A percentile compares a stretch with the other conserved stretches of the same genome.
Evolutionary conservation across 1,140 invertebrate species (phyloP).

Genomic region (Paralvinella palmiformis): DNA sequence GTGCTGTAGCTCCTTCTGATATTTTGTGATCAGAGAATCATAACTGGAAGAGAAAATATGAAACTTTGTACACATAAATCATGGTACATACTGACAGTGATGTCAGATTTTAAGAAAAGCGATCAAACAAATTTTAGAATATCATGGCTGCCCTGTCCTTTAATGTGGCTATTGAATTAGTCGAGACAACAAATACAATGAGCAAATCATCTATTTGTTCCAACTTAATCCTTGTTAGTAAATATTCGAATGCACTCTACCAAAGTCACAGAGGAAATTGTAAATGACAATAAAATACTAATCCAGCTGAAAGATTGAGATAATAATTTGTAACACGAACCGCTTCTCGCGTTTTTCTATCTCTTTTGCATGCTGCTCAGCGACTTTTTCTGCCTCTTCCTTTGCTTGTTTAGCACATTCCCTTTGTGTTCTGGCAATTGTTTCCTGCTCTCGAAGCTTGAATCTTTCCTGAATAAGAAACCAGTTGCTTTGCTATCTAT

Average conservation of each 20-base stretch:
- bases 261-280: background rate
- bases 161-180: background rate
- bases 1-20: too few species aligned
- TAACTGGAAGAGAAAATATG: too few species aligned
- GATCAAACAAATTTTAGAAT: too few species aligned
- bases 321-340: constrained; percentile 19
- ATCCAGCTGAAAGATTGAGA: background rate
- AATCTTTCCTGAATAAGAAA: constrained; percentile 40
- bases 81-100: too few species aligned
- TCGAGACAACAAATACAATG: background rate
- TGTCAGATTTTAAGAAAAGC: too few species aligned
- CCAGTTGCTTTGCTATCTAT: too few species aligned
- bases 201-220: background rate
- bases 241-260: too few species aligned
- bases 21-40: too few species aligned
- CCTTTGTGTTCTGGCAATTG: constrained; percentile 29
- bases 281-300: background rate
- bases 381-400: constrained; percentile 32
- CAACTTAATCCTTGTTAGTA: background rate
- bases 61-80: too few species aligned
- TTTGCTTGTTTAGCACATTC: constrained; percentile 35
- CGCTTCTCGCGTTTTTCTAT: constrained; percentile 31
- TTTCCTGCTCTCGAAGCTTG: constrained; percentile 32
- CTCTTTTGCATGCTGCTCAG: constrained; percentile 30
- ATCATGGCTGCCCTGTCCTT: too few species aligned